phyloP scores from a whole-genome alignment of 2,888 invertebrate species.

The Caenorhabditis drosophilae region DNA sequence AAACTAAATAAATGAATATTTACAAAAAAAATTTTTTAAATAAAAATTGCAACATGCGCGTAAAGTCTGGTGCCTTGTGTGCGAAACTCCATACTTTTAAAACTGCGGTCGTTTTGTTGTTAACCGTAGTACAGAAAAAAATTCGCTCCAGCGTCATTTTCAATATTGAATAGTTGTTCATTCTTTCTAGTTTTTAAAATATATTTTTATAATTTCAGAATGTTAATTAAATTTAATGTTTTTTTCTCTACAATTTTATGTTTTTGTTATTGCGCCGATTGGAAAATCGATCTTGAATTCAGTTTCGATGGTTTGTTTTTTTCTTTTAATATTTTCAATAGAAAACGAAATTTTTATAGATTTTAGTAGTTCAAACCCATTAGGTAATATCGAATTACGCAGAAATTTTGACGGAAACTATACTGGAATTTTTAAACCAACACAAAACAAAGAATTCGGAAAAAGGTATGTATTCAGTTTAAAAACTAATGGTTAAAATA shows the following conservation, averaged over 20 bases:
- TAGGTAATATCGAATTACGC: conserved; percentile 49
- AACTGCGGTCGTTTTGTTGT: conserved; percentile 6
- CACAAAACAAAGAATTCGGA: conserved; percentile 20
- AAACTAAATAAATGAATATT: conserved; percentile 5
- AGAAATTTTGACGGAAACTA: conserved; percentile 53
- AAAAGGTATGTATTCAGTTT: too few species aligned
- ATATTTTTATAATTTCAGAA: conserved; percentile 12
- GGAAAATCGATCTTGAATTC: conserved; percentile 41
- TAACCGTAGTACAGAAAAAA: conserved; percentile 14
- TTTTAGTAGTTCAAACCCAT: conserved; percentile 25
- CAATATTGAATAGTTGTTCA: not conserved
- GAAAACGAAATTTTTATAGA: conserved; percentile 24
- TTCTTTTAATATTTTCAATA: not conserved
- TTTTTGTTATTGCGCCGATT: conserved; percentile 18
- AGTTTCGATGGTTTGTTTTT: conserved; percentile 31
- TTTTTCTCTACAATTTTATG: not conserved
- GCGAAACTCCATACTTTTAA: too few species aligned
- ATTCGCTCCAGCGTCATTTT: conserved; percentile 6
- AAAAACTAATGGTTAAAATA: too few species aligned
- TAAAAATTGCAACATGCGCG: conserved; percentile 12
- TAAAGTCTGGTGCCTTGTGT: conserved; percentile 6
- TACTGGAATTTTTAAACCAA: conserved; percentile 50
- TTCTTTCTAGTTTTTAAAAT: conserved; percentile 8
- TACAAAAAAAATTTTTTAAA: conserved; percentile 11
- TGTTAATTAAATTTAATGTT: not conserved